phyloP scores from a whole-genome alignment of 2,888 invertebrate species.

The Brachyptera risi region DNA sequence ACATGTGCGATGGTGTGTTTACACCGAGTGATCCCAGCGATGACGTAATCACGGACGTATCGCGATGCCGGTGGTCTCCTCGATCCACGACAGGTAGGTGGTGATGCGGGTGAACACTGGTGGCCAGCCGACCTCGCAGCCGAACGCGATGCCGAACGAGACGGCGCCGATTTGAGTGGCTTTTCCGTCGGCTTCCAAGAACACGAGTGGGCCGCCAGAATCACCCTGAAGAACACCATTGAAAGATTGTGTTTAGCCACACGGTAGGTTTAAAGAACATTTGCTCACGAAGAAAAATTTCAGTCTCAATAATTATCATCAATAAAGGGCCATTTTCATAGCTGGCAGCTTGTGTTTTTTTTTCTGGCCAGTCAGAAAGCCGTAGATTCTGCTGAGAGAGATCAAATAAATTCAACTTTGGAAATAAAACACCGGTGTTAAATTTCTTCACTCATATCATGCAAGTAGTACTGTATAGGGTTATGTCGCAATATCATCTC shows the following conservation, averaged over 20 bases:
- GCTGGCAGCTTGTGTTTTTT: no score
- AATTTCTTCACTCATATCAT: no score
- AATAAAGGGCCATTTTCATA: no score
- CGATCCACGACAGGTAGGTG: slow-evolving; percentile 34
- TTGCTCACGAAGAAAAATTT: background rate
- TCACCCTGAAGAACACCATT: slow-evolving; percentile 38
- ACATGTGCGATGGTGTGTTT: no score
- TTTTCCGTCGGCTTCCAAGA: slow-evolving; percentile 17
- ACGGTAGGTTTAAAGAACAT: background rate
- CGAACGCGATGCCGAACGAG: slow-evolving; percentile 35
- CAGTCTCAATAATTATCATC: background rate
- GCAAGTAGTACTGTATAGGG: no score
- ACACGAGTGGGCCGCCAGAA: slow-evolving; percentile 37
- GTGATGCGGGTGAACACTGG: slow-evolving; percentile 35
- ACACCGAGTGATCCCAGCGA: no score
- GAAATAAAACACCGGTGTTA: no score
- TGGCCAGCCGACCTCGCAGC: slow-evolving; percentile 34
- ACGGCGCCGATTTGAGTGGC: slow-evolving; percentile 36
- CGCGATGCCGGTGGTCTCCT: slow-evolving; percentile 8
- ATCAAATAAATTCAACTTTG: no score
- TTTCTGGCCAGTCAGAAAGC: no score
- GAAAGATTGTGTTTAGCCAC: no score
- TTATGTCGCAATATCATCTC: no score
- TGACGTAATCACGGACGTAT: background rate
- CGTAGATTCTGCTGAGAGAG: no score